Evolutionary conservation across 64 coral and sea anemone genomes (phyloP), one percentile per base, ranked within the genome.

Genomic region (Stylophora pistillata): DNA sequence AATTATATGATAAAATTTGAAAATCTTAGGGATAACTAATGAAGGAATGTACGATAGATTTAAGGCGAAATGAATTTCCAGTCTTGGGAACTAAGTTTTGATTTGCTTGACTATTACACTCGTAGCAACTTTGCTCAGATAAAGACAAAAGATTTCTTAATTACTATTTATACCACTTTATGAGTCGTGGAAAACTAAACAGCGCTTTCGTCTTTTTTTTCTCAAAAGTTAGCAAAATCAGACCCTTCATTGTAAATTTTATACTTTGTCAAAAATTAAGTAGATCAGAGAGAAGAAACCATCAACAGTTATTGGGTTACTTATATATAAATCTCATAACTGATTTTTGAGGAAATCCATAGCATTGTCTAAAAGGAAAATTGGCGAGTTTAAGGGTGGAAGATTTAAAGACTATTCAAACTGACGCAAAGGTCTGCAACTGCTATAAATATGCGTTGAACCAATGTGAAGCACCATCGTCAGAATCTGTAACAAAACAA

Each of bases 401-500:
- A 58, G 57, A 7, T 31, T 31, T 64, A 58, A 82, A 63, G 23
- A 21, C 10, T 33, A 23, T 61, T 64, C 10, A 82, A 59, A 82
- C 26, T 82, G 30, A 21, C 37, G 58, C 17, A 5, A 53, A 69
- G 32, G 33, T 54, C 62, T 84, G 80, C 37, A 69, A 65, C 80
- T 70, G 80, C 80, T 68, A 84, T 84, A 68, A 84, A 70, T 84
- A 84, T 21, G 69, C 33, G 80, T 84, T 84, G 80, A 15, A 84
- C 80, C 80, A 84, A 69, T 69, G 80, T 47, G 61, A 13, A 28
- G 80, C 23, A 20, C 32, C 80, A 30, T 69, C 80, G 80, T 84
- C 80, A 15, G 80, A 84, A 84, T 84, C 80, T 84, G 80, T 65
- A 84, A 84, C 61, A 70, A 84, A 84, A 69, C 65, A 61, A 82